Evolutionary conservation across 2,888 invertebrate genomes (phyloP).

Genomic region (Tineola bisselliella): DNA sequence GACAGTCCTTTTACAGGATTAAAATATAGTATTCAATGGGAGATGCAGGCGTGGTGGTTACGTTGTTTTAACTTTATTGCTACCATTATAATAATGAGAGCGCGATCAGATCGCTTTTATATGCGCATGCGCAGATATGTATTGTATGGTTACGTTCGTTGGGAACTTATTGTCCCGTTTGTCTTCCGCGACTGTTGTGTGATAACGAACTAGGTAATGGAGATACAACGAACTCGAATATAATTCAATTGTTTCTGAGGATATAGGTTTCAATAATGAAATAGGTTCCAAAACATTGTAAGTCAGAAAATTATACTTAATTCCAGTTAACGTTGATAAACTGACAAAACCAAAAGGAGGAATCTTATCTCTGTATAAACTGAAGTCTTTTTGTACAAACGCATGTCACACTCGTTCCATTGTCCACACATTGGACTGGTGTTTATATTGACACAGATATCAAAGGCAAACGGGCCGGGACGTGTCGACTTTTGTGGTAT

Average conservation of each 20-base stretch:
- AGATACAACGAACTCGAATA: not conserved
- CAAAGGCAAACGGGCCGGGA: slow-evolving; percentile 5
- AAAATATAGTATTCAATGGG: not conserved
- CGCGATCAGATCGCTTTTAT: slow-evolving; percentile 15
- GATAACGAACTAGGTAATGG: slow-evolving; percentile 16
- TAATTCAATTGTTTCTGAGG: too few relatives aligned
- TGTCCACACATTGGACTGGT: not conserved
- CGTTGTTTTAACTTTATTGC: slow-evolving; percentile 18
- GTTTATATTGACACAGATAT: slow-evolving; percentile 12
- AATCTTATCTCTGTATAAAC: not conserved
- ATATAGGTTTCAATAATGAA: too few relatives aligned
- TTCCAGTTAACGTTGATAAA: not conserved
- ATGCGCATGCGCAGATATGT: slow-evolving; percentile 16
- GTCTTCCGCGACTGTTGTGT: slow-evolving; percentile 16
- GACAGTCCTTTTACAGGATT: not conserved
- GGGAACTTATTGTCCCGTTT: slow-evolving; percentile 20
- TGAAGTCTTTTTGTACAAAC: not conserved
- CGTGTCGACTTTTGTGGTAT: slow-evolving; percentile 33
- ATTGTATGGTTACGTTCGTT: slow-evolving; percentile 16
- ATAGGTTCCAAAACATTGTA: not conserved
- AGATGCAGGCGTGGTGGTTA: slow-evolving; percentile 17
- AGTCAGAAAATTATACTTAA: not conserved
- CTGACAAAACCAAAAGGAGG: not conserved
- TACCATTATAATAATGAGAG: slow-evolving; percentile 22
- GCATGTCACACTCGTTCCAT: not conserved